Conservation (phyloP, 2,888 invertebrate genomes). For the Taenaris catops region DNA sequence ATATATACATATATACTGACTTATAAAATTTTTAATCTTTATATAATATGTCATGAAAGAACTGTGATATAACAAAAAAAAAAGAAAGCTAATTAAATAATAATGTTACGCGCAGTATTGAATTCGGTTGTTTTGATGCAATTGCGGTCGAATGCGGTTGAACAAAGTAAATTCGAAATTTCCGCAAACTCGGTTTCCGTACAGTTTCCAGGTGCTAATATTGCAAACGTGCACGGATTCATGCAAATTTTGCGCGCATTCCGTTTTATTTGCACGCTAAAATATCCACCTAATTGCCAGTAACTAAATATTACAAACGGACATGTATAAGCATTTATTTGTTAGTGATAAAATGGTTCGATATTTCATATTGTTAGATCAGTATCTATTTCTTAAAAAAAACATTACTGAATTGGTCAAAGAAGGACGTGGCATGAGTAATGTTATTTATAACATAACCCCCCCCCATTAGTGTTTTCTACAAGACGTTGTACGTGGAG, state of each 20-base stretch:
- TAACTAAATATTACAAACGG: neutral
- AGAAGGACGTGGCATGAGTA: too few species aligned
- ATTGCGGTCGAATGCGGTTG: conserved; percentile 9
- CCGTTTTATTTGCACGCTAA: conserved; percentile 6
- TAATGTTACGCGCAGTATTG: conserved; percentile 5
- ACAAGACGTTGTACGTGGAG: too few species aligned
- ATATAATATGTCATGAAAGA: neutral
- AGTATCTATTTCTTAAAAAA: too few species aligned
- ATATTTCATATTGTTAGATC: too few species aligned
- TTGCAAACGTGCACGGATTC: conserved; percentile 9
- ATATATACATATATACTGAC: neutral
- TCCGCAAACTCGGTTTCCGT: conserved; percentile 11
- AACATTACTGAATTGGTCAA: too few species aligned
- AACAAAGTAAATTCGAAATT: conserved; percentile 10
- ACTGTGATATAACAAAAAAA: too few species aligned
- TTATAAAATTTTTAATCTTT: neutral
- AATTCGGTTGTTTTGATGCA: conserved; percentile 10
- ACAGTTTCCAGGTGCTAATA: conserved; percentile 12
- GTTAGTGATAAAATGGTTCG: too few species aligned
- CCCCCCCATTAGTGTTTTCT: too few species aligned
- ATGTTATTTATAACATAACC: too few species aligned
- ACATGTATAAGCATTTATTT: too few species aligned
- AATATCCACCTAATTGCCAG: conserved; percentile 8
- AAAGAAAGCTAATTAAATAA: too few species aligned
- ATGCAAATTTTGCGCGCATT: conserved; percentile 9